These are phyloP conservation scores for Catamblyrhynchus diadema DNA, from an alignment of 2,797 vertebrate genomes.

Conservation along the genomic window DNA sequence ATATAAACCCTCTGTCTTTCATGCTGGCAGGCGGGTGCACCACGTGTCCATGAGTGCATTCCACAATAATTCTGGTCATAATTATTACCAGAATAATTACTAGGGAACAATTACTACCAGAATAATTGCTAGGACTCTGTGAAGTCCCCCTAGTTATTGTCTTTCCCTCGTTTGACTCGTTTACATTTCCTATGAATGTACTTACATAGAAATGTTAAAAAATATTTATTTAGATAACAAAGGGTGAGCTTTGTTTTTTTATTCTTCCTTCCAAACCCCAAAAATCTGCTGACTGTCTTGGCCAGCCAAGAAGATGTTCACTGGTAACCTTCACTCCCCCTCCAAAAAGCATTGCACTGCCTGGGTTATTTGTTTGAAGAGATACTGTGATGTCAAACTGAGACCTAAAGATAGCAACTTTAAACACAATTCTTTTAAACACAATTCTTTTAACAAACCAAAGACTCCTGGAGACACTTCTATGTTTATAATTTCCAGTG, in stretches of 20 bases:
- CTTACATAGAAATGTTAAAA: conserved; percentile 1
- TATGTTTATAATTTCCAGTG: background rate
- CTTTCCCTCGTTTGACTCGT: background rate
- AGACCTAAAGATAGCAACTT: background rate
- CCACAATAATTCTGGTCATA: background rate
- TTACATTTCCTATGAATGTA: background rate
- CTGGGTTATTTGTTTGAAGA: background rate
- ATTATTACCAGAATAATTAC: background rate
- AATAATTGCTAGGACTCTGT: background rate
- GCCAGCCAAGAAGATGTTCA: conserved; percentile 20
- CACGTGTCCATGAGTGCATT: background rate
- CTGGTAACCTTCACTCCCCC: background rate
- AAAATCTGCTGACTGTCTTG: conserved; percentile 20
- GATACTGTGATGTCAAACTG: background rate
- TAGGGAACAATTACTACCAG: background rate
- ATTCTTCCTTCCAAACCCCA: background rate
- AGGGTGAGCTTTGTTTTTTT: rapidly evolving
- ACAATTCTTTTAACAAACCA: background rate
- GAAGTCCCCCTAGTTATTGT: background rate
- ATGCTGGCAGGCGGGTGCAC: background rate
- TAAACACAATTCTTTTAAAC: background rate
- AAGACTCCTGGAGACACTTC: background rate
- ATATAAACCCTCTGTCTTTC: background rate
- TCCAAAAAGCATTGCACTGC: background rate
- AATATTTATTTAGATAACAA: conserved; percentile 47